A percentile compares a stretch with the other conserved stretches of the same genome.
These are phyloP conservation scores for Ceratoteleas bidentatus DNA, from an alignment of 1,140 invertebrate species.

Conservation along the genomic window DNA sequence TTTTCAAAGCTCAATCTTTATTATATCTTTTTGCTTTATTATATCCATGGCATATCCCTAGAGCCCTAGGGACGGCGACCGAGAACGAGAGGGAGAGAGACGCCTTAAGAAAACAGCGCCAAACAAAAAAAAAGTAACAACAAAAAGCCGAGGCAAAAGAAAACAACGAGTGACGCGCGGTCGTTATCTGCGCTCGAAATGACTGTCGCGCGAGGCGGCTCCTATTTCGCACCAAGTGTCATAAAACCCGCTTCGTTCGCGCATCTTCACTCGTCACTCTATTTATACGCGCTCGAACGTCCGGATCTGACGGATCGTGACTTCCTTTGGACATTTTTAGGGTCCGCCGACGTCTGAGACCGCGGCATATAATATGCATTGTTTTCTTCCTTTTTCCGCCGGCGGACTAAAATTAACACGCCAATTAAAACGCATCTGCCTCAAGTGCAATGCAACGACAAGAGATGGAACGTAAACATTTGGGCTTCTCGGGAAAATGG, in stretches of 20 bases:
- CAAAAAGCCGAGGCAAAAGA: conserved; percentile 10
- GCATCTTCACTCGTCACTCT: conserved; percentile 64
- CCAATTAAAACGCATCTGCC: no score
- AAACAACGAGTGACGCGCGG: conserved; percentile 19
- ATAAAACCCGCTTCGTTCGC: conserved; percentile 51
- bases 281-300: conserved; percentile 73
- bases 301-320: conserved; percentile 71
- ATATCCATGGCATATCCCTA: no score
- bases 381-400: neutral
- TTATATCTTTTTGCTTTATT: no score
- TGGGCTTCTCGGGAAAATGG: no score
- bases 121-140: no score
- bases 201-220: conserved; percentile 66
- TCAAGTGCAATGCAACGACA: no score
- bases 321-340: conserved; percentile 53
- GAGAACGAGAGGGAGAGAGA: no score
- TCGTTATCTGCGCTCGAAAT: conserved; percentile 69
- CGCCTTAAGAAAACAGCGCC: no score
- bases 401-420: no score
- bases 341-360: conserved; percentile 13
- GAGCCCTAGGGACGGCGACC: no score
- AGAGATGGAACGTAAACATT: no score
- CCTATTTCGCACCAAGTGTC: conserved; percentile 75
- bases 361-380: conserved; percentile 10
- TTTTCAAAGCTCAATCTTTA: no score